Percentiles rank a stretch among this genome's conserved stretches.
phyloP scores from a whole-genome alignment of 2,888 invertebrate genomes.

The Machimus atricapillus region DNA sequence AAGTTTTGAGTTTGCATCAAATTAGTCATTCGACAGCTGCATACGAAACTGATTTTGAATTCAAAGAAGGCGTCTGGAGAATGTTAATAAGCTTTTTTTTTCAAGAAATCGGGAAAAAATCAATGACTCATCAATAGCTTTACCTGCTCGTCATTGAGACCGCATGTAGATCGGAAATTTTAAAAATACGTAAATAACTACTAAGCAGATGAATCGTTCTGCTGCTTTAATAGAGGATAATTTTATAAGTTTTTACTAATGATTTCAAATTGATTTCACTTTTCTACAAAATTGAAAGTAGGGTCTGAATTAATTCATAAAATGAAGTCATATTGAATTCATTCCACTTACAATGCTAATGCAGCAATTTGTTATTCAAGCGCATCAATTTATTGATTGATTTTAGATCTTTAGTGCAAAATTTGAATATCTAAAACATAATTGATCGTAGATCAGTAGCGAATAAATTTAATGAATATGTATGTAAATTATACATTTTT shows the following conservation, averaged over 20 bases:
- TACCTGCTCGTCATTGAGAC: background rate
- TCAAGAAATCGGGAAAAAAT: background rate
- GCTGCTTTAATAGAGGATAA: background rate
- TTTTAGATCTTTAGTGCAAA: background rate
- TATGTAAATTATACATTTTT: background rate
- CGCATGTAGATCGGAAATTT: background rate
- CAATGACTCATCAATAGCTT: slow-evolving; percentile 2
- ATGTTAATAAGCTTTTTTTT: slow-evolving; percentile 9
- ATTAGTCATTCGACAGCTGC: slow-evolving; percentile 12
- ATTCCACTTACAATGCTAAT: background rate
- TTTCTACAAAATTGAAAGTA: background rate
- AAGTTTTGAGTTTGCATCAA: background rate
- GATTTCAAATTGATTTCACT: background rate
- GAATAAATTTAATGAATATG: background rate
- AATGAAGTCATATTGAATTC: background rate
- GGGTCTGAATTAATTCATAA: background rate
- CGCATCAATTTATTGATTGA: background rate
- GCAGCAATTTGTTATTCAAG: background rate
- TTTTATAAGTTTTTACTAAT: background rate
- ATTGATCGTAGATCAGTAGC: background rate
- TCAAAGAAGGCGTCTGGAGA: slow-evolving; percentile 1
- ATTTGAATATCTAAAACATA: background rate
- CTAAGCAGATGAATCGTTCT: background rate
- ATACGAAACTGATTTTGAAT: background rate
- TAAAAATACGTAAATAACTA: background rate